Base-by-base conservation (phyloP, 2,888 invertebrate species). In the Amblyteles armatorius region DNA sequence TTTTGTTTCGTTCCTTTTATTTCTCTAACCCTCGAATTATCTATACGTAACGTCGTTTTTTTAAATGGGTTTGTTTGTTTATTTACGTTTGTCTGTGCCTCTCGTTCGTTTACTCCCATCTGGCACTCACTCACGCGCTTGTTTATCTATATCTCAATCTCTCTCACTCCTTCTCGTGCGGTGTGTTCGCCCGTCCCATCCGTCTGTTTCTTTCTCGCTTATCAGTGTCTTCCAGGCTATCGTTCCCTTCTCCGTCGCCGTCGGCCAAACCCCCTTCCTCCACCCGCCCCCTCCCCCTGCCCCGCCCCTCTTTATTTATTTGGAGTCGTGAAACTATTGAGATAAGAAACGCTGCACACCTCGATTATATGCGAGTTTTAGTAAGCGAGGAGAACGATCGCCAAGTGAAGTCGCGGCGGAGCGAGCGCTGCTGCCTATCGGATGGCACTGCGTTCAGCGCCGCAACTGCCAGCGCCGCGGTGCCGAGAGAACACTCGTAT, bases 371-470 rank as follows among this genome's bases (percentile, higher is more conserved):
- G 76, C 33, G 82, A 79, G 71, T 79, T 71, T 69, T 69, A 44
- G 71, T 74, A 81, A 69, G 86, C 87, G 87, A 78, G 84, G 84
- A 86, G 86, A 88, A 86, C 85, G 85, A 72, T 86, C 84, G 74
- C 85, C 84, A 73, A 65, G 80, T 60, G 80, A 83, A 86, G 88
- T 78, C 85, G 84, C 88, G 90, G 89, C 89, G 89, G 90, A 91
- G 89, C 90, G 91, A 90, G 89, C 91, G 91, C 89, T 91, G 90
- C 90, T 90, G 91, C 90, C 91, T 91, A 91, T 91, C 91, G 91
- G 91, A 91, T 92, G 91, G 91, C 89, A 91, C 90, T 90, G 91
- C 90, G 89, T 89, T 90, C 92, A 92, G 90, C 90, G 89, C 90
- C 91, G 90, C 91, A 88, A 90, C 91, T 88, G 87, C 82, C 85